Percentiles rank a stretch among this genome's conserved stretches.
phyloP scores from a whole-genome alignment of 2,113 vertebrate genomes.

The Maccullochella peelii region DNA sequence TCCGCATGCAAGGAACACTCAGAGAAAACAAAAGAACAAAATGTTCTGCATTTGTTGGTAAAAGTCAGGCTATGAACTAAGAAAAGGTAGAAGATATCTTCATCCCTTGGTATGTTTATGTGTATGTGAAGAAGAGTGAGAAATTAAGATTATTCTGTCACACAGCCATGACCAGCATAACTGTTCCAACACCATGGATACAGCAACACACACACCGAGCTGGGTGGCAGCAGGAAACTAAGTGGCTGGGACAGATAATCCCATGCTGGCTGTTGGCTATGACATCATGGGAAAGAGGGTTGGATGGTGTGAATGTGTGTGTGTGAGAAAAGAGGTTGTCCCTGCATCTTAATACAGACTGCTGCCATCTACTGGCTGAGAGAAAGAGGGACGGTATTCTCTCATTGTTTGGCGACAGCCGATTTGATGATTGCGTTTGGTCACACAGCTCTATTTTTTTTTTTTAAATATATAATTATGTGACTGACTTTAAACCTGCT shows the following conservation, averaged over 20 bases:
- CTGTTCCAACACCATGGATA: constrained; percentile 22
- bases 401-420: background rate
- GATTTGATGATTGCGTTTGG: background rate
- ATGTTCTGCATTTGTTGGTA: background rate
- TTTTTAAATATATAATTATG: background rate
- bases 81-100: background rate
- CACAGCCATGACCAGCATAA: constrained; percentile 21
- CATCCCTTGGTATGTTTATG: background rate
- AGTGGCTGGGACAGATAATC: constrained; percentile 66
- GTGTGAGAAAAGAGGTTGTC: background rate
- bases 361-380: constrained; percentile 73
- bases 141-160: constrained; percentile 17
- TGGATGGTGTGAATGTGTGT: constrained; percentile 8
- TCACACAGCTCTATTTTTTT: background rate
- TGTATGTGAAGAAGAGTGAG: background rate
- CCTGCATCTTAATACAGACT: constrained; percentile 17
- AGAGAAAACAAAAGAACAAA: background rate
- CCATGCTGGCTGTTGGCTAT: constrained; percentile 49
- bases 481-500: background rate
- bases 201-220: background rate
- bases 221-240: constrained; percentile 33
- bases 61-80: background rate
- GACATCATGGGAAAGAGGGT: constrained; percentile 62
- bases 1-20: constrained; percentile 38
- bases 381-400: background rate